Conservation (phyloP, 2,113 vertebrate genomes). For the Okapia johnstoni region DNA sequence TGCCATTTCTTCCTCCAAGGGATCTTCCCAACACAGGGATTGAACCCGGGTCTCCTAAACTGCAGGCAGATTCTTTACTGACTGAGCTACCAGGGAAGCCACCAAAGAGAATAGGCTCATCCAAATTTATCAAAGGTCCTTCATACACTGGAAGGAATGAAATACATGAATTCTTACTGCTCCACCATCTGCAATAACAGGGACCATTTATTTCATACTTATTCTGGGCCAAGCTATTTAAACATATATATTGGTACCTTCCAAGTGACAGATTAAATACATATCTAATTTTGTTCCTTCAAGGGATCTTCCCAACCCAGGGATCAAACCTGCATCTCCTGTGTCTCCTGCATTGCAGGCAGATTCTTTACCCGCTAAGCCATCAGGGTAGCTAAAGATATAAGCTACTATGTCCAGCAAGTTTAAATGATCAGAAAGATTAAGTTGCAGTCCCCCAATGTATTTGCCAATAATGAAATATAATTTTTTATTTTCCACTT, state of each 20-base stretch:
- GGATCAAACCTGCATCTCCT: not conserved
- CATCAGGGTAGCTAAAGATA: not conserved
- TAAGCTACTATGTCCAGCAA: not conserved
- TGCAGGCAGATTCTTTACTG: not conserved
- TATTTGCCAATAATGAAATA: conserved; percentile 5
- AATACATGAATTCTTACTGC: not conserved
- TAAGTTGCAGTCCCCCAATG: not conserved
- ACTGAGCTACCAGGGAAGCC: not conserved
- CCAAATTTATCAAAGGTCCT: not conserved
- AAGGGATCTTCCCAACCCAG: not conserved
- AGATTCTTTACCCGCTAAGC: not conserved
- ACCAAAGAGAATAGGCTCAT: not conserved
- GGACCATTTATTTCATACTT: not conserved
- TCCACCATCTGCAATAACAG: not conserved
- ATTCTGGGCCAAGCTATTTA: not conserved
- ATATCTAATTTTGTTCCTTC: not conserved
- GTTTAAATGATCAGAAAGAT: conserved; percentile 4
- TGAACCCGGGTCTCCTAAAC: not conserved
- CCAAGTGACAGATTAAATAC: not conserved
- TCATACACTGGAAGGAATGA: not conserved
- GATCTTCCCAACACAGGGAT: not conserved
- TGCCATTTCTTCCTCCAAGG: not conserved
- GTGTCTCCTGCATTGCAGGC: not conserved
- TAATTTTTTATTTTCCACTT: not conserved
- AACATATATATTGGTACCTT: not conserved